These are phyloP conservation scores for Habrosyne pyritoides DNA, from an alignment of 2,888 invertebrate species.

Conservation along the genomic window DNA sequence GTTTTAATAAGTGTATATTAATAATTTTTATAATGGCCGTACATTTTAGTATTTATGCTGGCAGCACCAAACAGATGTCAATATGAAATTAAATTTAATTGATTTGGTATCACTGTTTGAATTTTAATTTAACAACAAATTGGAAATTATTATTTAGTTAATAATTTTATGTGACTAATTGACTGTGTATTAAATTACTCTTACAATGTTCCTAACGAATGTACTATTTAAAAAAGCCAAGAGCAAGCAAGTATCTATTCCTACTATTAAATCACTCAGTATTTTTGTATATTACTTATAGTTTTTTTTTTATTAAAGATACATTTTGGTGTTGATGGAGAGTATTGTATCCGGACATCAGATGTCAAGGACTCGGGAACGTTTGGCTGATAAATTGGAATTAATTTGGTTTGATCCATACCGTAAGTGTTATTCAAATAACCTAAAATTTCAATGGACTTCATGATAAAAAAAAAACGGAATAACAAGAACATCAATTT, in stretches of 20 bases:
- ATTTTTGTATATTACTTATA: slow-evolving; percentile 1
- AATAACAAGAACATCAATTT: no score
- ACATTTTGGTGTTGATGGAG: slow-evolving; percentile 90
- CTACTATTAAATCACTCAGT: neutral
- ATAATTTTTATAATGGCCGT: no score
- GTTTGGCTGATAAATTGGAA: slow-evolving; percentile 91
- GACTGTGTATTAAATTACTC: no score
- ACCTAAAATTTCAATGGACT: neutral
- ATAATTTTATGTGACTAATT: no score
- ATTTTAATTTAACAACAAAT: no score
- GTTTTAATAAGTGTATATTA: no score
- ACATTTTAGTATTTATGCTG: no score
- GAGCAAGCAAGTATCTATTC: slow-evolving; percentile 86
- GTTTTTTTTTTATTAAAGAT: slow-evolving; percentile 73
- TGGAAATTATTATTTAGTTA: no score
- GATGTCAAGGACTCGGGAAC: slow-evolving; percentile 86
- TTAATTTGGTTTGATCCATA: slow-evolving; percentile 89
- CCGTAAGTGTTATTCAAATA: slow-evolving; percentile 83
- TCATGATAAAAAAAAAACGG: neutral
- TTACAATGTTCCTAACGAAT: slow-evolving; percentile 87
- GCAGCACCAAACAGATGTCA: no score
- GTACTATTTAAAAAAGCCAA: slow-evolving; percentile 88
- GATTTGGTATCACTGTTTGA: no score
- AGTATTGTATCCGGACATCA: slow-evolving; percentile 91
- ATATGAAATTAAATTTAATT: no score